A percentile compares a stretch with the other conserved stretches of the same genome.
Conservation (phyloP, 2,888 invertebrate species). For the Chouioia cunea region DNA sequence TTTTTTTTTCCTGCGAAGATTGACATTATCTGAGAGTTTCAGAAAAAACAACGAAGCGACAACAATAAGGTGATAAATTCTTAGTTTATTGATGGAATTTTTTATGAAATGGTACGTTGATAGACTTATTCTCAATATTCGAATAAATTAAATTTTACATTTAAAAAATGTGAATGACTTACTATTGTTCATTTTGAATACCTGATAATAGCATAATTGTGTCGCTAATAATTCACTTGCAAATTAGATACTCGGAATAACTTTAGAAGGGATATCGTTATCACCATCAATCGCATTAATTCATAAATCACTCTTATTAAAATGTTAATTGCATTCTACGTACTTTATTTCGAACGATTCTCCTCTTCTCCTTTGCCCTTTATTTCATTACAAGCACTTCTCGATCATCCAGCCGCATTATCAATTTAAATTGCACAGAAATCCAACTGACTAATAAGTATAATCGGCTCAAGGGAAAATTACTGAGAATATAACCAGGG, state of each 20-base stretch:
- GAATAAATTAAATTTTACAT: too few relatives aligned
- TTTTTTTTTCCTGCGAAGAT: too few relatives aligned
- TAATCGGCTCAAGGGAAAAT: background rate
- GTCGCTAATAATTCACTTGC: background rate
- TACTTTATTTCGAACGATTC: background rate
- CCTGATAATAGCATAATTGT: too few relatives aligned
- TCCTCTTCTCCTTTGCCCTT: background rate
- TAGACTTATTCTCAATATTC: too few relatives aligned
- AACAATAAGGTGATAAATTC: too few relatives aligned
- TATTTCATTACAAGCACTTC: slow-evolving; percentile 12
- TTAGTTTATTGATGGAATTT: too few relatives aligned
- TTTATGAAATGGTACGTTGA: too few relatives aligned
- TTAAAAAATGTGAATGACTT: too few relatives aligned
- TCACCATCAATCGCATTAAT: background rate
- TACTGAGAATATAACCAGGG: background rate
- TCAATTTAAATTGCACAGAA: slow-evolving; percentile 6
- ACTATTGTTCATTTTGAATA: too few relatives aligned
- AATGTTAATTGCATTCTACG: background rate
- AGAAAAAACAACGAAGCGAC: too few relatives aligned
- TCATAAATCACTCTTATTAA: background rate
- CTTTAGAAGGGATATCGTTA: background rate
- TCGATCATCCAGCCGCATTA: slow-evolving; percentile 14
- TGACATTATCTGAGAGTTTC: too few relatives aligned
- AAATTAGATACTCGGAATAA: background rate
- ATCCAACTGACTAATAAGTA: slow-evolving; percentile 14